Conservation (phyloP, 1,140 invertebrate genomes). For the Drosophila neocordata region DNA sequence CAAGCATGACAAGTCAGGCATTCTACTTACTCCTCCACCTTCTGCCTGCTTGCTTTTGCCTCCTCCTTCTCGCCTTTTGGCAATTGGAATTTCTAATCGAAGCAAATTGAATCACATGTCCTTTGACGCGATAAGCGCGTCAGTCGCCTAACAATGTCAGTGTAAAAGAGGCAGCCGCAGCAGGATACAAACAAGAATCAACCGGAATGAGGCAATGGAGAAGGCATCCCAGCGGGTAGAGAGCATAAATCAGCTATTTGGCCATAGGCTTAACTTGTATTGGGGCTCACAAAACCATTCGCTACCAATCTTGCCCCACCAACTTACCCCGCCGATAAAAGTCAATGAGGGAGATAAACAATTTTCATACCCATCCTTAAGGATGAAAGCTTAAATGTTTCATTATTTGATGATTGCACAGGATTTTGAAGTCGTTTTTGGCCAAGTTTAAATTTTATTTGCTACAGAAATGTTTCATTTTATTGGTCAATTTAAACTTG, state of each 20-base stretch:
- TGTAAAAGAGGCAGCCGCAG: constrained; percentile 29
- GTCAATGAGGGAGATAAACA: constrained; percentile 10
- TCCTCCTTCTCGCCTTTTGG: constrained; percentile 2
- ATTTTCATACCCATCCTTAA: not conserved
- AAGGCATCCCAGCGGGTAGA: not conserved
- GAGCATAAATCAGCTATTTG: constrained; percentile 10
- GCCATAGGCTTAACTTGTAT: not conserved
- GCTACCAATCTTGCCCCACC: not conserved
- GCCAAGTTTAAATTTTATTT: constrained; percentile 7
- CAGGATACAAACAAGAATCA: constrained; percentile 32
- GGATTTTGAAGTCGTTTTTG: constrained; percentile 2
- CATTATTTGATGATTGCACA: constrained; percentile 1
- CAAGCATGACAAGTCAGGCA: constrained; percentile 51
- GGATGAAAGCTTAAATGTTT: constrained; percentile 6
- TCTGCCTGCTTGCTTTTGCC: not conserved
- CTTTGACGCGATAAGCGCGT: constrained; percentile 52
- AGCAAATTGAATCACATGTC: constrained; percentile 78
- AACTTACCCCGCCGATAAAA: not conserved
- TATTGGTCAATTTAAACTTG: constrained; percentile 20
- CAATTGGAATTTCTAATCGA: constrained; percentile 75
- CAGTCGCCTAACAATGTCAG: constrained; percentile 18
- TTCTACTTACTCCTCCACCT: not conserved
- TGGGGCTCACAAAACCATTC: not conserved
- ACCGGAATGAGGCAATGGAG: not conserved
- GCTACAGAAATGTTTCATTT: not conserved